Base-by-base conservation (phyloP, 2,888 invertebrate genomes). In the Thalpophila matura region DNA sequence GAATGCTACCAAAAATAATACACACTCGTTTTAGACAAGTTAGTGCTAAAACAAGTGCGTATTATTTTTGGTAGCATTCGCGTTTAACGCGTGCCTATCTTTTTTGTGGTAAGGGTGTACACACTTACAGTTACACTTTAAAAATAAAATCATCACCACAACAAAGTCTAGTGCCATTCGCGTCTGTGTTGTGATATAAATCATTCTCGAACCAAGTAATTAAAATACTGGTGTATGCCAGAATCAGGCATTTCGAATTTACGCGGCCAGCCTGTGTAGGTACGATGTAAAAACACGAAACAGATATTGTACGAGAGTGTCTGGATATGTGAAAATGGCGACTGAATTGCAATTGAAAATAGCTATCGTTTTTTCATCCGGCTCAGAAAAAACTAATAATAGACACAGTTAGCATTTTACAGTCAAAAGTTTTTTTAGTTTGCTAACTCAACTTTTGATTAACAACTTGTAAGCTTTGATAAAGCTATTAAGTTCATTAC, bases 201-300 rank as follows among this genome's bases (percentile, higher is more conserved):
- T 95, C 95, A 95, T 94, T 90, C 89, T 83, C 85, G 85, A 92
- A 93, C 92, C 92, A 89, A 94, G 93, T 95, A 94, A 95, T 95
- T 95, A 95, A 95, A 95, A 95, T 89, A 90, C 91, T 92, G 89
- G 88, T 90, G 89, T 86, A 90, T 86, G 88, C 89, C 91, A 89
- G 90, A 92, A 93, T 93, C 93, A 89, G 90, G 89, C 91, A 85
- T 88, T 89, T 87, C 84, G 89, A 87, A 91, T 92, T 88, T 87
- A 90, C 89, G 90, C 84, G 82, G 63, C 64, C 64, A 55, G 56
- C 64, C 73, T 59, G 68, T 66, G 73, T 72, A 59, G 77, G 70
- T 72, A 59, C 79, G 70, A 68, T 72, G 73, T 77, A 71, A 77
- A 79, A 81, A 80, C 71, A 77, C 63, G 67, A 55, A 72, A 71